Base-by-base conservation (phyloP, 2,888 invertebrate genomes). In the Harpalus rubripes region DNA sequence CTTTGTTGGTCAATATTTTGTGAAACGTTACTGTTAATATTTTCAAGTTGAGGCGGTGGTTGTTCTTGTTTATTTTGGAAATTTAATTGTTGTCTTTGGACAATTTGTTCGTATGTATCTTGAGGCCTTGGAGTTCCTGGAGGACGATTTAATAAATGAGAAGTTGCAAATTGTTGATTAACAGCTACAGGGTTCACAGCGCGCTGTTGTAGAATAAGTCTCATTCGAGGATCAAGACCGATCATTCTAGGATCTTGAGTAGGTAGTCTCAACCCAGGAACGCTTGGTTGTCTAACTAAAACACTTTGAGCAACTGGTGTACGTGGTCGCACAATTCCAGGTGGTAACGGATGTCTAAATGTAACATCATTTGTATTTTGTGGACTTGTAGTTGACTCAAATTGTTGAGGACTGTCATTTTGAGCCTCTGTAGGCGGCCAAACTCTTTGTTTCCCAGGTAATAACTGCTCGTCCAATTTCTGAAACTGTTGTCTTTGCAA, bases 401-500 rank as follows among this genome's bases (percentile, higher is more conserved):
- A 86, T 58, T 88, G 88, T 61, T 90, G 89, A n/a, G 85, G 0
- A 86, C 87, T 4, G 89, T 87, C 26, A 89, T 92, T 86, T 83
- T 88, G 89, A 44, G 80, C 82, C 74, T 89, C 90, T 18, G 87
- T 86, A 56, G 92, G 92, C 6, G 93, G 92, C 94, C 94, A 94
- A 89, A 93, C 92, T 87, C 94, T 92, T 86, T 91, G 91, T 80
- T 90, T 90, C 7, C 90, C 91, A 2, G 90, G 90, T 63, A 90
- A 85, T 65, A 90, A 86, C 68, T 90, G 90, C 41, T 90, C 89
- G 83, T 93, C 93, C 87, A 93, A 90, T 87, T 94, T 93, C 88
- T 94, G 94, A 86, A 92, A 93, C 86, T 96, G 95, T 88, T 96
- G 96, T 78, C 96, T 92, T 89, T 97, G 96, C 83, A 97, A 92